Evolutionary conservation across 2,113 vertebrate species (phyloP), one percentile per base, ranked within the genome.

Genomic region (Hemicordylus capensis): DNA sequence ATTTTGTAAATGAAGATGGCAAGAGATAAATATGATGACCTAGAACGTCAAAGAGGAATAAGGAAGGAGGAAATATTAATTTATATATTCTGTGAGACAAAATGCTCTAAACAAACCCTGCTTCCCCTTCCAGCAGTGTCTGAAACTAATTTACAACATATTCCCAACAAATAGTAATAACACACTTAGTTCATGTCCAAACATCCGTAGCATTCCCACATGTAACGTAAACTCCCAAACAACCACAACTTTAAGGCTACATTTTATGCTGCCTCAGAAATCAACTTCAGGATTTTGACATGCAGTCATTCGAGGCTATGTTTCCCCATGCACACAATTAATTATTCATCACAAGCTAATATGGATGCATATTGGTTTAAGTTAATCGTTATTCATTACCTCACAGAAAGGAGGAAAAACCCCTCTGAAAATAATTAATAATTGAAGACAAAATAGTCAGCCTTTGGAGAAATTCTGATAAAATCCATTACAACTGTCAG

Each of bases 331-430:
- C 76, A 79, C 80, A 20, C 9, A 37, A 84, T 85, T 84, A 91
- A 89, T 80, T 87, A 94, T 93, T 91, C 89, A 87, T 81, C 61
- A 61, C 67, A 91, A 73, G 3, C 76, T 3, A 90, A 63, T 80
- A 79, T 0, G 3, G 89, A 89, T 44, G 26, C 89, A 28, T 20
- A 85, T 89, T 81, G 72, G 69, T 80, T 90, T 85, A 79, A 91
- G 89, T 83, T 82, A 61, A 80, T 72, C 84, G 87, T 89, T 91
- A 93, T 88, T 93, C 93, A 81, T 85, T 94, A 93, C 94, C 93
- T 95, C 89, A 93, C 88, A 89, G 88, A 90, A 92, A 90, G 44
- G 64, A 44, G 34, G 66, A 46, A 48, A 54, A 54, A 92, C 88
- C 72, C 81, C 89, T 87, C 76, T 37, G 82, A 42, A 87, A 89